These are phyloP conservation scores for Acleris cristana DNA, from an alignment of 2,888 invertebrate species.

Conservation along the genomic window DNA sequence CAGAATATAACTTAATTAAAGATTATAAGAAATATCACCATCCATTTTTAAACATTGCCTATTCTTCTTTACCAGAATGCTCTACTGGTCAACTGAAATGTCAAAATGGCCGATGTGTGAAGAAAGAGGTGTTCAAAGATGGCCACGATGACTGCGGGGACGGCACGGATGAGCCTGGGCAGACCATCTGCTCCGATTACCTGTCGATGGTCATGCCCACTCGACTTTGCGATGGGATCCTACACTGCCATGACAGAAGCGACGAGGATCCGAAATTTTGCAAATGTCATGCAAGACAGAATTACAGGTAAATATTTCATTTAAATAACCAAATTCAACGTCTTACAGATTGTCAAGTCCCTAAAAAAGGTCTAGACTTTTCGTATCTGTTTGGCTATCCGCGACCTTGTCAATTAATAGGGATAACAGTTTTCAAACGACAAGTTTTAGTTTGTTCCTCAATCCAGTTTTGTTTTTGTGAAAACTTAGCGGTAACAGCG, in stretches of 20 bases:
- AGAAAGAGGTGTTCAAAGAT: slow-evolving; percentile 88
- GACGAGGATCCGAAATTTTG: slow-evolving; percentile 89
- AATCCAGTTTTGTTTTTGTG: too few species aligned
- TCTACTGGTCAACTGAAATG: slow-evolving; percentile 86
- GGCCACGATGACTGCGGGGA: slow-evolving; percentile 88
- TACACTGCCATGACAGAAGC: slow-evolving; percentile 90
- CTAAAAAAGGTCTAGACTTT: too few species aligned
- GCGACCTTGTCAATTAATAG: too few species aligned
- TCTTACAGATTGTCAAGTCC: background rate
- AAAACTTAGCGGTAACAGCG: too few species aligned
- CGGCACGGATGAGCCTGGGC: slow-evolving; percentile 86
- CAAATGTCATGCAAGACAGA: slow-evolving; percentile 79
- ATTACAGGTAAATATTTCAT: slow-evolving; percentile 57
- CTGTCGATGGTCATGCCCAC: slow-evolving; percentile 87
- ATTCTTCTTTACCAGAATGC: slow-evolving; percentile 81
- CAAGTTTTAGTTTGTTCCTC: too few species aligned
- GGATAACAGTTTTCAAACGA: too few species aligned
- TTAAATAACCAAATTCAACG: background rate
- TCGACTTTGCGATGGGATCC: slow-evolving; percentile 89
- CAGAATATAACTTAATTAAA: too few species aligned
- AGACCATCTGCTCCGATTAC: slow-evolving; percentile 86
- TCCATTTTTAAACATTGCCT: too few species aligned
- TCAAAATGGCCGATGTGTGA: slow-evolving; percentile 86
- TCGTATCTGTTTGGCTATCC: too few species aligned
- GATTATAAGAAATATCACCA: too few species aligned